Evolutionary conservation across 2,888 invertebrate genomes (phyloP), one percentile per base, ranked within the genome.

Genomic region (Tipula helvola): DNA sequence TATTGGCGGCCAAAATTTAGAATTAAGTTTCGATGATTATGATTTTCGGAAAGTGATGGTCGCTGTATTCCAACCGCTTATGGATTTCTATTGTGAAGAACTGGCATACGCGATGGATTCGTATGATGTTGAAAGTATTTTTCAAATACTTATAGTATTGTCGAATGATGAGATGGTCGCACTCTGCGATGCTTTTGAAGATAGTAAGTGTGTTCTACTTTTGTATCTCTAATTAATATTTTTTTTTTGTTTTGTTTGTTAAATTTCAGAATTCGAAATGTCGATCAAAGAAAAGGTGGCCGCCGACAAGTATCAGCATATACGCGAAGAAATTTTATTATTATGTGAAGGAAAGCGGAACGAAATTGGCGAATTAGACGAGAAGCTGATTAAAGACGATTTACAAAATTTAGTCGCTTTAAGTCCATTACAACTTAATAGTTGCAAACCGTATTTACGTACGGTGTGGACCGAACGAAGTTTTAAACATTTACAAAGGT

Each of bases 261-360:
- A 0, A 57, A 16, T 57, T 16, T 16, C 52, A 57, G 52, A 16
- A n/a, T 57, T 95, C 90, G 95, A 95, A 87, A 94, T 93, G 86
- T 93, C 95, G 47, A 92, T 98, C 88, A 98, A 98, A 90, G 94
- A 95, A 86, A 97, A 97, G 90, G 91, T 98, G 39, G 94, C 93
- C 88, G 95, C 95, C 86, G 99, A 99, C 90, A 98, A 98, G 2
- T 97, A 97, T 86, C 98, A 98, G 12, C 95, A 95, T 90, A 98
- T 99, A 92, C 96, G 96, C 91, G 94, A 97, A 87, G 93, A 99
- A 71, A 94, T 99, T 92, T 95, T 97, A 39, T 97, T 98, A 42
- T 91, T 97, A n/a, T 95, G 95, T 89, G 95, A 95, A 90, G 95
- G 94, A 90, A 92, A 92, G 90, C 90, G 91, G 5, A 91, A 96